A percentile compares a stretch with the other conserved stretches of the same genome.
Evolutionary conservation across 2,113 vertebrate genomes (phyloP).

Genomic region (Ptyas mucosa): DNA sequence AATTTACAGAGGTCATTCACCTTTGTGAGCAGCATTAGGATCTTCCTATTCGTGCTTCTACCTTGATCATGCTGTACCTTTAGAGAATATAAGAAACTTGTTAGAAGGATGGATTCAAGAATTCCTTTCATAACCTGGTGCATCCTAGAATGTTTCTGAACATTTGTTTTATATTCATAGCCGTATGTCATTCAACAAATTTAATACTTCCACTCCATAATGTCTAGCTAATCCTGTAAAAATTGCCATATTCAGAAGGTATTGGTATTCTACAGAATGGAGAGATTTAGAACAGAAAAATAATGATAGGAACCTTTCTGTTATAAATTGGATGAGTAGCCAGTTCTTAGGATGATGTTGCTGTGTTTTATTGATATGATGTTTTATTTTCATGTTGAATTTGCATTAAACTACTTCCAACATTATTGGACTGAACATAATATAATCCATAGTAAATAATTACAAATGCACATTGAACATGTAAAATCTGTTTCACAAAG

Average conservation of each 20-base stretch:
- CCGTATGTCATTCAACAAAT: background rate
- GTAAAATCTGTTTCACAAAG: slow-evolving; percentile 27
- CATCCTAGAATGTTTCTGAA: background rate
- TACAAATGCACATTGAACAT: slow-evolving; percentile 23
- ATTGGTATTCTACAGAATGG: background rate
- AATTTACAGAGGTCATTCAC: background rate
- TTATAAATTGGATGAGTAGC: background rate
- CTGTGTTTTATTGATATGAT: background rate
- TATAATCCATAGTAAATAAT: background rate
- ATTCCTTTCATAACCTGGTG: background rate
- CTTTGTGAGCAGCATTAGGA: background rate
- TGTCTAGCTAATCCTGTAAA: background rate
- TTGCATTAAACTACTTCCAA: background rate
- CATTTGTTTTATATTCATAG: background rate
- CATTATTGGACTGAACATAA: background rate
- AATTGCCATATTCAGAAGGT: background rate
- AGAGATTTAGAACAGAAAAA: background rate
- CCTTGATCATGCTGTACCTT: background rate
- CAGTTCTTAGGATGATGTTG: background rate
- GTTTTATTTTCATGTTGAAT: background rate
- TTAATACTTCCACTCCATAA: background rate
- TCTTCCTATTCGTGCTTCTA: background rate
- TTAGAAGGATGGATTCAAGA: background rate
- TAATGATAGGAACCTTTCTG: background rate
- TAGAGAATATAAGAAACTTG: background rate